These are phyloP conservation scores for Chanos chanos DNA, from an alignment of 2,797 vertebrate genomes.

Conservation along the genomic window DNA sequence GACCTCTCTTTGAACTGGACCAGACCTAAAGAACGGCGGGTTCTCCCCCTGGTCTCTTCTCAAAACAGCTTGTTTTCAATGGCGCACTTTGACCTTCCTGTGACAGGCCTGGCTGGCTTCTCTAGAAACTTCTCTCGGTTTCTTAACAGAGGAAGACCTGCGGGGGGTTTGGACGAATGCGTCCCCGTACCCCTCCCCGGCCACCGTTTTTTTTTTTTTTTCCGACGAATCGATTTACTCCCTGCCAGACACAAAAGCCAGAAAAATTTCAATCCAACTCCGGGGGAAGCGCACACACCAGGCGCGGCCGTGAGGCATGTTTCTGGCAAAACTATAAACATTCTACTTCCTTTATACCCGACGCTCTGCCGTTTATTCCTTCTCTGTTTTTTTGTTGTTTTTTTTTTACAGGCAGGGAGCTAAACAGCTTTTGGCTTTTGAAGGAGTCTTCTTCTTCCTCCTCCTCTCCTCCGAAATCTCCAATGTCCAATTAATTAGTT, in stretches of 20 bases:
- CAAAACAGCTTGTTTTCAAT: too few relatives aligned
- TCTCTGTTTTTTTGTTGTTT: too few relatives aligned
- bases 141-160: slow-evolving; percentile 38
- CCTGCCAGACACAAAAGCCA: slow-evolving; percentile 36
- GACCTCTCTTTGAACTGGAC: too few relatives aligned
- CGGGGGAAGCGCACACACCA: slow-evolving; percentile 28
- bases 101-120: slow-evolving; percentile 25
- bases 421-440: too few relatives aligned
- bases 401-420: background rate
- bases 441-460: slow-evolving; percentile 56
- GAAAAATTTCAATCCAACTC: slow-evolving; percentile 37
- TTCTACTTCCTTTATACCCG: slow-evolving; percentile 31
- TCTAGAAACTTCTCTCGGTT: slow-evolving; percentile 26
- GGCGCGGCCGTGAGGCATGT: slow-evolving; percentile 13
- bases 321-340: slow-evolving; percentile 49
- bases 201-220: too few relatives aligned
- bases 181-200: slow-evolving; percentile 37
- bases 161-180: slow-evolving; percentile 23
- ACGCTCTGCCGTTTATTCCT: slow-evolving; percentile 8
- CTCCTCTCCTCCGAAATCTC: slow-evolving; percentile 49
- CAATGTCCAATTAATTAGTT: slow-evolving; percentile 67
- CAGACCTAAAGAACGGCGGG: too few relatives aligned
- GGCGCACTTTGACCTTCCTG: too few relatives aligned
- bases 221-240: slow-evolving; percentile 44
- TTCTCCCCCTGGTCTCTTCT: too few relatives aligned